Percentiles rank a stretch among this genome's conserved stretches.
phyloP scores from a whole-genome alignment of 2,113 vertebrate genomes.

The Elgaria multicarinata region DNA sequence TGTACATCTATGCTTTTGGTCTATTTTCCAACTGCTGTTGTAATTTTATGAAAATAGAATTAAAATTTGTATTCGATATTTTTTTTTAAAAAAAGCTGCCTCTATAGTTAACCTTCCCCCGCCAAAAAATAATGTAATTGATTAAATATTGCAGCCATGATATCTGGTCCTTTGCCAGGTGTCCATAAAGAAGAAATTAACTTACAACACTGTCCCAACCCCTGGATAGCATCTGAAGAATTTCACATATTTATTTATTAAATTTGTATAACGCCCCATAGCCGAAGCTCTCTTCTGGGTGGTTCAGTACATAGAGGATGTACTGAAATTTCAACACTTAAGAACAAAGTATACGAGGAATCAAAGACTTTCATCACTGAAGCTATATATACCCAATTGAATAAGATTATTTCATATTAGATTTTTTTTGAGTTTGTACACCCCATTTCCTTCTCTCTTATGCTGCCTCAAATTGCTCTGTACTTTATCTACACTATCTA shows the following conservation, averaged over 20 bases:
- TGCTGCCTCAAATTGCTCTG: slow-evolving; percentile 4
- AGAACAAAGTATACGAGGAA: background rate
- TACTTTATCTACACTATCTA: background rate
- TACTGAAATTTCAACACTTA: background rate
- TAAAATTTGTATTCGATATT: background rate
- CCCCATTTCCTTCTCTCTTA: background rate
- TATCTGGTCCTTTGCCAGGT: background rate
- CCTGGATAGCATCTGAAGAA: background rate
- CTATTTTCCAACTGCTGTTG: background rate
- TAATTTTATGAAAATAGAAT: background rate
- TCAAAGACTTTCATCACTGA: background rate
- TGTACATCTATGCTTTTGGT: background rate
- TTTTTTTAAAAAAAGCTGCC: background rate
- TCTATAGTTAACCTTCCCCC: background rate
- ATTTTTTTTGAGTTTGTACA: background rate
- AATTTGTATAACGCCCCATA: too few species aligned
- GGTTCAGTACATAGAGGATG: too few species aligned
- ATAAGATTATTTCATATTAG: background rate
- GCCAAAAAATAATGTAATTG: background rate
- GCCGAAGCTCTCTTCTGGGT: too few species aligned
- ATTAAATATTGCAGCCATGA: background rate
- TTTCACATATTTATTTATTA: too few species aligned
- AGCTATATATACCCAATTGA: background rate
- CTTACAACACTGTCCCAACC: background rate
- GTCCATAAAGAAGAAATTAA: background rate